Evolutionary conservation across 2,797 vertebrate species (phyloP).

Genomic region (Amblyopsis hoosieri): DNA sequence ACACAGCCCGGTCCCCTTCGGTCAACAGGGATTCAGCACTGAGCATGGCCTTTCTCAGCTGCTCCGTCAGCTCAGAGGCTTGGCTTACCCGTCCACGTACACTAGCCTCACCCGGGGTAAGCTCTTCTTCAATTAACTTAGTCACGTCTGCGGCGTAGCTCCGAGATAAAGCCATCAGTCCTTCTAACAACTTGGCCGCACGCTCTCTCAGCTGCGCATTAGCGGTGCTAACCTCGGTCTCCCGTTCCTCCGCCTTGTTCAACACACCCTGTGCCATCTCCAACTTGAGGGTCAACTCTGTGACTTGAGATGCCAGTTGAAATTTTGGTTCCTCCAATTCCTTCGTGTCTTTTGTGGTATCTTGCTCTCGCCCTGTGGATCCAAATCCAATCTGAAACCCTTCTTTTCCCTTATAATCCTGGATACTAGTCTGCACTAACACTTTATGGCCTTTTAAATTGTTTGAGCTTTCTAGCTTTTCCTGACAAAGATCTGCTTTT

Average conservation of each 20-base stretch:
- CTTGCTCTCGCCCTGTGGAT: conserved; percentile 32
- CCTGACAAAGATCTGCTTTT: background rate
- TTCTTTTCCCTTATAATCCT: conserved; percentile 19
- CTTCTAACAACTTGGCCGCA: conserved; percentile 44
- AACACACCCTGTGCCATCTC: conserved; percentile 55
- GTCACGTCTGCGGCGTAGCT: conserved; percentile 52
- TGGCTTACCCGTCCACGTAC: conserved; percentile 34
- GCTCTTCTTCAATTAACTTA: conserved; percentile 64
- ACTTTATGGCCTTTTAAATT: background rate
- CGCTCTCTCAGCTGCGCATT: conserved; percentile 62
- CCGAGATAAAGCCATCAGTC: conserved; percentile 53
- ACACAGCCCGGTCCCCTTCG: conserved; percentile 45
- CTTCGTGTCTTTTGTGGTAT: conserved; percentile 21
- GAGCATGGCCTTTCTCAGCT: conserved; percentile 59
- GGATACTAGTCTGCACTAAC: background rate
- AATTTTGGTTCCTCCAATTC: conserved; percentile 58
- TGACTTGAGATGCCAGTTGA: conserved; percentile 57
- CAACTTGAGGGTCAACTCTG: conserved; percentile 63
- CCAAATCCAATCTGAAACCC: conserved; percentile 25
- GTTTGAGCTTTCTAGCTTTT: background rate
- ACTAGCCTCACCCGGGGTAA: conserved; percentile 59
- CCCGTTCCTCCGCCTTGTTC: conserved; percentile 50
- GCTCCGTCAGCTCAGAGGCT: conserved; percentile 46
- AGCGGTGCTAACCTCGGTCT: conserved; percentile 45
- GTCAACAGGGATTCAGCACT: conserved; percentile 57